Percentiles rank a stretch among this genome's conserved stretches.
Evolutionary conservation across 2,113 vertebrate genomes (phyloP).

Genomic region (Varanus komodoensis): DNA sequence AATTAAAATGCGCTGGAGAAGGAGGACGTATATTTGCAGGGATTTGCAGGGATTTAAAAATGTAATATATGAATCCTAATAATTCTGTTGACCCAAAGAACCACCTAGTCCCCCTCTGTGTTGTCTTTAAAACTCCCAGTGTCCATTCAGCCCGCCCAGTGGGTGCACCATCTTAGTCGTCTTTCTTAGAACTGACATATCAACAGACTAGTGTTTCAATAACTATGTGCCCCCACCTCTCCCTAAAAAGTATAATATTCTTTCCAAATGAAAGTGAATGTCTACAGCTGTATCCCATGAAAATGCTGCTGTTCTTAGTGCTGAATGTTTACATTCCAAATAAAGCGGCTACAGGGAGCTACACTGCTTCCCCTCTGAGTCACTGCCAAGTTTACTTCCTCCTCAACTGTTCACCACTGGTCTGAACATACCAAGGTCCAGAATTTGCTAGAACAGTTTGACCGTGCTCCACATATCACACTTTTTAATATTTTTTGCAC

Average conservation of each 20-base stretch:
- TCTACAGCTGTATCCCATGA: background rate
- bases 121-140: background rate
- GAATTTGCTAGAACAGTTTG: background rate
- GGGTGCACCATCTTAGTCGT: background rate
- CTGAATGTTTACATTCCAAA: slow-evolving; percentile 38
- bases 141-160: background rate
- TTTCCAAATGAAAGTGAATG: background rate
- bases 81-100: too few relatives aligned
- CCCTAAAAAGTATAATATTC: background rate
- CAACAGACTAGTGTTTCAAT: background rate
- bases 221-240: background rate
- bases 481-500: slow-evolving; percentile 27
- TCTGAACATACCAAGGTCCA: slow-evolving; percentile 2
- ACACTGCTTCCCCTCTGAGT: slow-evolving; percentile 15
- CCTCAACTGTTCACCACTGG: background rate
- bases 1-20: background rate
- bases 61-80: background rate
- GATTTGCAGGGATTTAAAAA: too few relatives aligned
- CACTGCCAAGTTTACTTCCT: slow-evolving; percentile 19
- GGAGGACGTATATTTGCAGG: too few relatives aligned
- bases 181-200: background rate
- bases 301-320: slow-evolving; percentile 50
- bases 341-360: slow-evolving; percentile 2
- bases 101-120: background rate
- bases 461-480: background rate